A percentile compares a stretch with the other conserved stretches of the same genome.
These are phyloP conservation scores for Petrocephalus sullivani DNA, from an alignment of 2,797 vertebrate species.

Conservation along the genomic window DNA sequence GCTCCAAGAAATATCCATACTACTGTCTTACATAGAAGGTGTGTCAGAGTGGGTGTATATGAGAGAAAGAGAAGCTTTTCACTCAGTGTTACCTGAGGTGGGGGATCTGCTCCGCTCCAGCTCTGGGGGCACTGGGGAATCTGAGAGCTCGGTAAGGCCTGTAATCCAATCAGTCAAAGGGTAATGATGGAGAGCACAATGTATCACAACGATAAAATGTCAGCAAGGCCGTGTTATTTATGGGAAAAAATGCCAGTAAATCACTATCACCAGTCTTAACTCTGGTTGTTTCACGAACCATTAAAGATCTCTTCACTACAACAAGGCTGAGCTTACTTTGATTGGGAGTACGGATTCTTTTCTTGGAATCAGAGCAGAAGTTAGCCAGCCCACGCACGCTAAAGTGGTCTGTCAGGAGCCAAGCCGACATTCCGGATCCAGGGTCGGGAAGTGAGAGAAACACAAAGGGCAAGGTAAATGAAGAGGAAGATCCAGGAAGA, in stretches of 20 bases:
- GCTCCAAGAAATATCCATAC: neutral
- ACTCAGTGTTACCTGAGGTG: conserved; percentile 81
- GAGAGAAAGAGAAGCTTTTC: neutral
- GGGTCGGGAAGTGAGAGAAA: conserved; percentile 54
- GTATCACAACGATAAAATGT: neutral
- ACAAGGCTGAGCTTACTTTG: conserved; percentile 87
- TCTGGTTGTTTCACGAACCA: neutral
- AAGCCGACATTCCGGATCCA: conserved; percentile 75
- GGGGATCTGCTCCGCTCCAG: conserved; percentile 95
- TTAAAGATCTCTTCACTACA: neutral
- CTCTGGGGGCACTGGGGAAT: conserved; percentile 93
- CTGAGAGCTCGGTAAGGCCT: conserved; percentile 94
- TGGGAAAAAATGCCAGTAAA: neutral
- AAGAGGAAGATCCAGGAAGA: neutral
- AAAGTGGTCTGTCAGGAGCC: conserved; percentile 91
- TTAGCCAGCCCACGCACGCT: conserved; percentile 99
- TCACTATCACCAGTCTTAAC: neutral
- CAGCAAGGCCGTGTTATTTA: neutral
- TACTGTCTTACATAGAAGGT: neutral
- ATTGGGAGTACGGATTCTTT: conserved; percentile 98
- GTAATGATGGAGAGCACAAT: conserved; percentile 28
- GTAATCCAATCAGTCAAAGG: conserved; percentile 33
- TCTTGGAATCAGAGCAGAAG: conserved; percentile 99
- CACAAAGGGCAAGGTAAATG: neutral
- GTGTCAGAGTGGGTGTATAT: neutral